Evolutionary conservation across 1,140 invertebrate genomes (phyloP).

Genomic region (Eriosoma lanigerum): DNA sequence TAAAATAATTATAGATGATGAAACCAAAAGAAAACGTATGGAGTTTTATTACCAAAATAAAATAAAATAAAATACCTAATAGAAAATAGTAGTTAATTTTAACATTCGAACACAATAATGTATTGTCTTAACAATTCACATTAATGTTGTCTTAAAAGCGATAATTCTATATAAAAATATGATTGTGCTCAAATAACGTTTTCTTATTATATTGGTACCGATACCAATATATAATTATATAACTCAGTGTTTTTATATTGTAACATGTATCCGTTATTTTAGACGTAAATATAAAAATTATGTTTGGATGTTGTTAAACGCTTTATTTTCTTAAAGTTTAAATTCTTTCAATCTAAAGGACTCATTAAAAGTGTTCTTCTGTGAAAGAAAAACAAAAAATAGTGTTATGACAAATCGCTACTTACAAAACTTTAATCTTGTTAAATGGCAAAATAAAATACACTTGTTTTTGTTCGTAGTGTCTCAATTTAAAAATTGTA

Average conservation of each 20-base stretch:
- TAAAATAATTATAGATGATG: no score
- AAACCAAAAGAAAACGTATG: neutral
- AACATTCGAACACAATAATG: no score
- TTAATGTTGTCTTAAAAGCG: no score
- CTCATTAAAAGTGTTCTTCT: neutral
- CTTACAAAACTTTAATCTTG: constrained; percentile 32
- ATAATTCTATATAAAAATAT: no score
- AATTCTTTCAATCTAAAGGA: neutral
- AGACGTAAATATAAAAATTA: neutral
- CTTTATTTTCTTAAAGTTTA: neutral
- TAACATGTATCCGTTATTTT: neutral
- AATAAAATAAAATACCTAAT: no score
- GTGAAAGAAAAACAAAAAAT: neutral
- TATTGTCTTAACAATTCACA: no score
- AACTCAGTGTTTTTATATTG: no score
- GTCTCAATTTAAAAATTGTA: constrained; percentile 23
- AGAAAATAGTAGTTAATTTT: no score
- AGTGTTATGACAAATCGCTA: neutral
- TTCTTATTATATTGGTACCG: no score
- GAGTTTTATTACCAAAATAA: no score
- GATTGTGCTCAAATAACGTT: no score
- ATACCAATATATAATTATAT: no score
- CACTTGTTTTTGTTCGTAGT: neutral
- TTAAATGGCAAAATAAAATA: constrained; percentile 32
- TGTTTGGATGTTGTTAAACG: neutral